Evolutionary conservation across 2,113 vertebrate species (phyloP), one percentile per base, ranked within the genome.

Genomic region (Gopherus evgoodei): DNA sequence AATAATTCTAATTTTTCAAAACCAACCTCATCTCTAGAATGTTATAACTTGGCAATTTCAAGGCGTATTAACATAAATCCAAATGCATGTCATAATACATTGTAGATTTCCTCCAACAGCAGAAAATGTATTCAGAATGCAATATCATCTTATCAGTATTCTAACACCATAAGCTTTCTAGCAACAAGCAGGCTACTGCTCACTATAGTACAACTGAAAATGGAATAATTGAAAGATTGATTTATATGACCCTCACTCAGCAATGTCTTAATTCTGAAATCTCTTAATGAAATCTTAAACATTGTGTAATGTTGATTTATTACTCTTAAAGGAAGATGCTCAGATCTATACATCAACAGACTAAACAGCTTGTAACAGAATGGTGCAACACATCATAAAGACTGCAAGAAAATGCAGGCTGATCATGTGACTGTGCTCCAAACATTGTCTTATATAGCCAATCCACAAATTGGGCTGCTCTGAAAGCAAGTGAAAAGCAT

Each of bases 131-230:
- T 90, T 95, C 91, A 89, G 95, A 96, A 95, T 96, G 92, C 93
- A 96, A 59, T 93, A 97, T 93, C 96, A 95, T 95, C 97, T 97
- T 93, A 97, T 97, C 97, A 97, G 97, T 97, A 97, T 97, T 97
- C 97, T 7, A 91, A 86, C 89, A 87, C 96, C 97, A 97, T 97
- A 95, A 95, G 96, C 97, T 88, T 92, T 93, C 91, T 93, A 92
- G 81, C 95, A 96, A 93, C 96, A 87, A 97, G 93, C 92, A 91
- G 82, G 42, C 82, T 49, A 95, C 95, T 92, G 96, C 93, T 97
- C 94, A 93, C 95, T 96, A 95, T 94, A 97, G 88, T 96, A 92
- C 95, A 96, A 92, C 94, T 91, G 96, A 93, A 96, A 96, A 97
- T 91, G 94, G 94, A 95, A 93, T 93, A 97, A 94, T 88, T 65